These are phyloP conservation scores for Cuniculus paca DNA, from an alignment of 2,797 vertebrate species.

Conservation along the genomic window DNA sequence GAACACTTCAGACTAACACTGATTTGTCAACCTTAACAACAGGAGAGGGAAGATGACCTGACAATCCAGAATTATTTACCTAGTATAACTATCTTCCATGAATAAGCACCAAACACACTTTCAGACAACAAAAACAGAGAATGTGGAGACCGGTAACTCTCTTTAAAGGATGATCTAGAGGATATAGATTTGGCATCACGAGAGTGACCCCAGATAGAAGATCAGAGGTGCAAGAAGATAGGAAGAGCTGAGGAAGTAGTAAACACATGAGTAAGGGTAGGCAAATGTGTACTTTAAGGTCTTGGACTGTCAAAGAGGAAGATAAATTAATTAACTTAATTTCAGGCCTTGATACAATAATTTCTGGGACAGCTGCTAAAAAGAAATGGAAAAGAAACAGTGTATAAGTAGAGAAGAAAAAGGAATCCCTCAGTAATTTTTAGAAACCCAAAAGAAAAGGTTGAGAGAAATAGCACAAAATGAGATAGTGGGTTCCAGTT, in stretches of 20 bases:
- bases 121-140: slow-evolving; percentile 35
- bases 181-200: neutral
- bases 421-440: neutral
- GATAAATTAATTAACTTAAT: slow-evolving; percentile 39
- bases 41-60: neutral
- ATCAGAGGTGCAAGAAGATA: neutral
- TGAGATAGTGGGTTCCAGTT: neutral
- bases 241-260: neutral
- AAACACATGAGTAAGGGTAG: neutral
- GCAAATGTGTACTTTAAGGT: neutral
- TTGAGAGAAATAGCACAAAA: slow-evolving; percentile 12
- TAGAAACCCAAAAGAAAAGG: slow-evolving; percentile 15
- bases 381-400: slow-evolving; percentile 29
- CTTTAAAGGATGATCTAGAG: neutral
- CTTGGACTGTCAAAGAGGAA: slow-evolving; percentile 48
- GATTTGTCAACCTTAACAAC: neutral
- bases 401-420: neutral
- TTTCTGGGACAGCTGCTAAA: slow-evolving; percentile 16
- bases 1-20: neutral
- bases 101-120: slow-evolving; percentile 18
- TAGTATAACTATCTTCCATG: neutral
- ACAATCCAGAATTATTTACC: slow-evolving; percentile 59
- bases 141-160: slow-evolving; percentile 31
- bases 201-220: slow-evolving; percentile 32
- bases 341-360: slow-evolving; percentile 5